phyloP scores from a whole-genome alignment of 2,888 invertebrate species.

The Pseudolycoriella hygida region DNA sequence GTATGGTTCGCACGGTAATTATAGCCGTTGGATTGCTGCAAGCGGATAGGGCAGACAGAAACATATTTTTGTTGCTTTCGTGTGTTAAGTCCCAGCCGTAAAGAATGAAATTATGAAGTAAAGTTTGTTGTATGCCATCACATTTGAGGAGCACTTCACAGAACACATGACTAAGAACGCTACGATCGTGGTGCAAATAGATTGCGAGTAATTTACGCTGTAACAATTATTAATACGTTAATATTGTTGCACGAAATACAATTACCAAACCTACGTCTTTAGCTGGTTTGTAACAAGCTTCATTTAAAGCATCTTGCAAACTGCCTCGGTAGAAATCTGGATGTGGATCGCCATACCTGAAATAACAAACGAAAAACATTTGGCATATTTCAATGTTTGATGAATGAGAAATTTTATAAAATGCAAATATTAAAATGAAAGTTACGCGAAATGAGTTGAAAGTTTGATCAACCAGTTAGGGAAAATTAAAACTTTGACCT shows the following conservation, averaged over 20 bases:
- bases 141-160: slow-evolving; percentile 87
- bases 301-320: slow-evolving; percentile 76
- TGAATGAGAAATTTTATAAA: background rate
- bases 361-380: background rate
- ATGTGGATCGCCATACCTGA: slow-evolving; percentile 58
- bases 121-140: slow-evolving; percentile 75
- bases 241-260: background rate
- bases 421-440: background rate
- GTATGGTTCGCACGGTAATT: slow-evolving; percentile 67
- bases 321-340: slow-evolving; percentile 85
- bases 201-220: slow-evolving; percentile 86
- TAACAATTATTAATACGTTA: slow-evolving; percentile 14
- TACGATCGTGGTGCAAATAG: slow-evolving; percentile 91
- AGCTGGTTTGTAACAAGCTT: slow-evolving; percentile 76
- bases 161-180: slow-evolving; percentile 91
- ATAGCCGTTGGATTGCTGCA: slow-evolving; percentile 68
- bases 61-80: slow-evolving; percentile 68
- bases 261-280: slow-evolving; percentile 48
- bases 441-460: too few species aligned
- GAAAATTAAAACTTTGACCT: too few species aligned
- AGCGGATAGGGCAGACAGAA: slow-evolving; percentile 55
- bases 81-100: slow-evolving; percentile 97
- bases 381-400: too few species aligned
- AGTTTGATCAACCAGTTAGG: too few species aligned
- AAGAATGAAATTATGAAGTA: slow-evolving; percentile 77